These are phyloP conservation scores for Micoletzkya japonica DNA, from an alignment of 2,888 invertebrate species.

Conservation along the genomic window DNA sequence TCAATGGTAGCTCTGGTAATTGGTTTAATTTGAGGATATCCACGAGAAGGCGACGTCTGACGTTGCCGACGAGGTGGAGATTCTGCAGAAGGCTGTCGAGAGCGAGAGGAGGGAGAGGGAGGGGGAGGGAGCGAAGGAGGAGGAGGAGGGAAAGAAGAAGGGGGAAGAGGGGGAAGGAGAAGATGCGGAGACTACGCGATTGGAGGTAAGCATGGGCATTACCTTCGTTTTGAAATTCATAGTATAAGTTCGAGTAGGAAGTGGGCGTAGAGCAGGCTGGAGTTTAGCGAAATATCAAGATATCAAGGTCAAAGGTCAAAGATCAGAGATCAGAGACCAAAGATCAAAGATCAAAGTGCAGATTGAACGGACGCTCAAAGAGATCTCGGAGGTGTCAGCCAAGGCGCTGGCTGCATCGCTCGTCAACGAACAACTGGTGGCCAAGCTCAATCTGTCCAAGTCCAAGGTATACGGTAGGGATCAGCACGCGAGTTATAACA, in stretches of 20 bases:
- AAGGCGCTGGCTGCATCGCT: constrained; percentile 42
- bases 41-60: constrained; percentile 47
- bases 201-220: no score
- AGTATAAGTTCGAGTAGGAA: no score
- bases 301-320: no score
- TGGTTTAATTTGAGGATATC: constrained; percentile 37
- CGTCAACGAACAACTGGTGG: constrained; percentile 45
- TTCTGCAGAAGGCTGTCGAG: neutral
- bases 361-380: constrained; percentile 16
- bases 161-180: constrained; percentile 22
- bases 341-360: no score
- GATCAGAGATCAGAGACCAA: no score
- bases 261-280: no score
- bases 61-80: constrained; percentile 41
- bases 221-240: no score
- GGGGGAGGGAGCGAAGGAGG: constrained; percentile 23
- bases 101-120: neutral
- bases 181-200: neutral
- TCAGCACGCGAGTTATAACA: neutral
- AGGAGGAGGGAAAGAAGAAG: constrained; percentile 30
- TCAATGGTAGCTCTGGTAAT: no score
- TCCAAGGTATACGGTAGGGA: constrained; percentile 42
- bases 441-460: constrained; percentile 42
- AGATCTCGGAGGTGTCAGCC: constrained; percentile 34
- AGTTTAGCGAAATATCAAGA: no score